A percentile compares a stretch with the other conserved stretches of the same genome.
phyloP scores from a whole-genome alignment of 2,888 invertebrate species.

The Hydrotaea cyrtoneurina region DNA sequence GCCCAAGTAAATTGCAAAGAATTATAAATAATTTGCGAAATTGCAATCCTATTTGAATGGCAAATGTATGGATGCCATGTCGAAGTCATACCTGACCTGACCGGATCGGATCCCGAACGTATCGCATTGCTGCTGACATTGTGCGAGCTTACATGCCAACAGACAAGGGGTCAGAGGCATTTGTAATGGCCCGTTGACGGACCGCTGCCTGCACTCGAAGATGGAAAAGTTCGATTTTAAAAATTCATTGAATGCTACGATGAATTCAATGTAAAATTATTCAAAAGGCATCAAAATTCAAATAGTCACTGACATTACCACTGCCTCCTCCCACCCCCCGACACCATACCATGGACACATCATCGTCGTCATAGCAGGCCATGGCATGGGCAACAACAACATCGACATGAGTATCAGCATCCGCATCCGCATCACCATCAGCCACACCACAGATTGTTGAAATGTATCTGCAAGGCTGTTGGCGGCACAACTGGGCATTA shows the following conservation, averaged over 20 bases:
- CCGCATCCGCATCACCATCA: constrained; percentile 15
- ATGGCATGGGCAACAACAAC: neutral
- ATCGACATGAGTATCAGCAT: neutral
- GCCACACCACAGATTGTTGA: constrained; percentile 12
- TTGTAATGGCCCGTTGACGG: neutral
- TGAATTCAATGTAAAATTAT: constrained; percentile 33
- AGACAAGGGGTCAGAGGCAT: neutral
- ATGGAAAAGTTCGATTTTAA: constrained; percentile 12
- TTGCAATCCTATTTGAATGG: neutral
- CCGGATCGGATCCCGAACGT: no score
- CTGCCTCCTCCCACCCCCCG: neutral
- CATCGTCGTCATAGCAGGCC: neutral
- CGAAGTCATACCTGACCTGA: neutral
- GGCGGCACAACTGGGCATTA: constrained; percentile 25
- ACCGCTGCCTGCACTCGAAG: neutral
- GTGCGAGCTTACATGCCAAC: neutral
- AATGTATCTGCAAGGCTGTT: neutral
- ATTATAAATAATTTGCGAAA: constrained; percentile 33
- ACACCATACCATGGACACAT: neutral
- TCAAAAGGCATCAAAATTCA: constrained; percentile 39
- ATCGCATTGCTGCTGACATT: neutral
- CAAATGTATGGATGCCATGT: neutral
- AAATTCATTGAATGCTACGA: constrained; percentile 21
- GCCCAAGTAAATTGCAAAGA: neutral
- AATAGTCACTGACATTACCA: constrained; percentile 35